Conservation (phyloP, 2,888 invertebrate species). For the Cataglyphis altisquamis region DNA sequence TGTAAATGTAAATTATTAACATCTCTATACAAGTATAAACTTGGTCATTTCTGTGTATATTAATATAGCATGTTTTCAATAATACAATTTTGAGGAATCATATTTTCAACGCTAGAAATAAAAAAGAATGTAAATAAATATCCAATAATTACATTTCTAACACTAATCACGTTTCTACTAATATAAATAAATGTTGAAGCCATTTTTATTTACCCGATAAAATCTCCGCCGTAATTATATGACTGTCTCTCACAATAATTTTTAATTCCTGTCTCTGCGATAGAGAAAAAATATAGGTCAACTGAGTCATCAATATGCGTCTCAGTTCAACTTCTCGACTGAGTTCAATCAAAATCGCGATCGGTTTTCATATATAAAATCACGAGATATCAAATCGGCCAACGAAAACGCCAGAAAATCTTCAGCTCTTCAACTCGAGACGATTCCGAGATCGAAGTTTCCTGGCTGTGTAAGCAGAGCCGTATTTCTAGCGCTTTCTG, state of each 20-base stretch:
- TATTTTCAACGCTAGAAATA: neutral
- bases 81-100: neutral
- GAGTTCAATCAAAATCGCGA: slow-evolving; percentile 5
- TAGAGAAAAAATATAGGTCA: neutral
- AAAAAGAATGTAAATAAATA: neutral
- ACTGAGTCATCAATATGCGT: neutral
- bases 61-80: slow-evolving; percentile 7
- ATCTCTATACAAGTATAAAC: neutral
- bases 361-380: slow-evolving; percentile 33
- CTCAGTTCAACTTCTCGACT: neutral
- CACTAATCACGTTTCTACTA: neutral
- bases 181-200: neutral
- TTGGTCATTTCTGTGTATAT: neutral
- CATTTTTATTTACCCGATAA: neutral
- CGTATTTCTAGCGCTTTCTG: slow-evolving; percentile 57
- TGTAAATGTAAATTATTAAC: slow-evolving; percentile 17
- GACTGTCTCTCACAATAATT: neutral
- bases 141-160: neutral
- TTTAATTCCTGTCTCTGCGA: neutral
- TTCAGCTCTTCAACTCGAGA: slow-evolving; percentile 8
- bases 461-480: slow-evolving; percentile 25
- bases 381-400: slow-evolving; percentile 32
- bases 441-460: slow-evolving; percentile 42
- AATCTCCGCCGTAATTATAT: neutral
- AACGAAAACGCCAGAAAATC: slow-evolving; percentile 19